Percentiles rank a stretch among this genome's conserved stretches.
Evolutionary conservation across 2,888 invertebrate genomes (phyloP).

Genomic region (Portevinia maculata): DNA sequence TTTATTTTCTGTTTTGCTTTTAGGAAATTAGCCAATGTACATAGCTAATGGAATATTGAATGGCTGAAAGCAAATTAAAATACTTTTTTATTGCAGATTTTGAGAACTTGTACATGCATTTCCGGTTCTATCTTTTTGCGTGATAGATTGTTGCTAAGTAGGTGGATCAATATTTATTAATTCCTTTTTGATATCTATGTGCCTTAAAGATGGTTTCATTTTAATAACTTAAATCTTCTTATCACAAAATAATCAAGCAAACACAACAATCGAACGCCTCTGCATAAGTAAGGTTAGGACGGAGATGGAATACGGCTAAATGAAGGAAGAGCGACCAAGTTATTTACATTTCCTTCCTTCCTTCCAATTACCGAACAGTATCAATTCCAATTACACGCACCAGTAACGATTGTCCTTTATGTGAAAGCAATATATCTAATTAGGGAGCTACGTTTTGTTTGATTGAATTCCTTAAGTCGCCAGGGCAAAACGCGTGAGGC

Average conservation of each 20-base stretch:
- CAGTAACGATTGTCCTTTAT: conserved; percentile 34
- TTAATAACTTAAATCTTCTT: conserved; percentile 21
- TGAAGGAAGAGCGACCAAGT: background rate
- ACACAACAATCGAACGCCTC: conserved; percentile 4
- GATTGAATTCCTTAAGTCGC: conserved; percentile 22
- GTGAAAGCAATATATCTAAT: conserved; percentile 28
- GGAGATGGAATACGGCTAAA: background rate
- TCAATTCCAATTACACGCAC: conserved; percentile 42
- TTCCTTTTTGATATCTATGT: background rate
- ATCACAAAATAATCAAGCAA: conserved; percentile 5
- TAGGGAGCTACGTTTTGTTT: conserved; percentile 16
- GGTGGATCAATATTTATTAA: too few relatives aligned
- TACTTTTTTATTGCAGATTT: background rate
- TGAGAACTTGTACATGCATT: background rate
- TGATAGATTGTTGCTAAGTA: too few relatives aligned
- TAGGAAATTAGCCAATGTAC: background rate
- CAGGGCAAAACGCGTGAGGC: background rate
- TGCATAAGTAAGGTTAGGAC: conserved; percentile 2
- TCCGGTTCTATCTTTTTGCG: too few relatives aligned
- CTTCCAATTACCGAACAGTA: conserved; percentile 14
- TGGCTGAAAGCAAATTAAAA: conserved; percentile 4
- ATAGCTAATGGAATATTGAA: conserved; percentile 20
- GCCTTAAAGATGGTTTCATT: background rate
- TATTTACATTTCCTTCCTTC: conserved; percentile 36
- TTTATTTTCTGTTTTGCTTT: background rate